A percentile compares a stretch with the other conserved stretches of the same genome.
phyloP scores from a whole-genome alignment of 2,113 vertebrate genomes.

The Odontesthes bonariensis region DNA sequence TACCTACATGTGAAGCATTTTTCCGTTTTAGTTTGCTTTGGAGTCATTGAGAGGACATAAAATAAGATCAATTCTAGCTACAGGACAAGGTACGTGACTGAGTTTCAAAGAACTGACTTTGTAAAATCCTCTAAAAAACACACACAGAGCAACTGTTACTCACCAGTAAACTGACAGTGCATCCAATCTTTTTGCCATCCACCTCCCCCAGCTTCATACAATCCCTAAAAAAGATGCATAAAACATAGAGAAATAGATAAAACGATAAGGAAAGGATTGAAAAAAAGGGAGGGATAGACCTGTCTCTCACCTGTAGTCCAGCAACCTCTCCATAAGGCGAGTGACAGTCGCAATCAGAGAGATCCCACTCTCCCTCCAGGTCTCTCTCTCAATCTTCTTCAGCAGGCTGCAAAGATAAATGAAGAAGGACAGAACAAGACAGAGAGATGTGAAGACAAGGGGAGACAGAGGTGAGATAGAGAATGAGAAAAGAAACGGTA shows the following conservation, averaged over 20 bases:
- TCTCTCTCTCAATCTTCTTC: constrained; percentile 99
- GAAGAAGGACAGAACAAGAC: constrained; percentile 34
- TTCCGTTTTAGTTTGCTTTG: not conserved
- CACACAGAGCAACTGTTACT: constrained; percentile 60
- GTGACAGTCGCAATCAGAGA: constrained; percentile 98
- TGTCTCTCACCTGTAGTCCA: constrained; percentile 92
- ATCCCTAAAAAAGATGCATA: constrained; percentile 85
- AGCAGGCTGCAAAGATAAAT: constrained; percentile 87
- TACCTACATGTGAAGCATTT: no score
- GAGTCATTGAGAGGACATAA: not conserved
- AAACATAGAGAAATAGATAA: not conserved
- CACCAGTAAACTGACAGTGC: constrained; percentile 97
- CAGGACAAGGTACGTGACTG: no score
- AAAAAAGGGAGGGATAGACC: not conserved
- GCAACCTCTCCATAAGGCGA: constrained; percentile 95
- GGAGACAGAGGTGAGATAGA: constrained; percentile 2
- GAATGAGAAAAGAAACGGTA: constrained; percentile 8
- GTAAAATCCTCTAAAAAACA: no score
- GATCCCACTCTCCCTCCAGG: constrained; percentile 98
- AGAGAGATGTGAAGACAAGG: constrained; percentile 33
- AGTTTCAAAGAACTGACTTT: no score
- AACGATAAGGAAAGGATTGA: not conserved
- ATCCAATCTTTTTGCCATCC: constrained; percentile 98
- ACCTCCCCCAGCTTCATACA: constrained; percentile 99
- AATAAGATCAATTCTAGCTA: no score